A percentile compares a stretch with the other conserved stretches of the same genome.
phyloP scores from a whole-genome alignment of 2,888 invertebrate species.

The Julus scanicus region DNA sequence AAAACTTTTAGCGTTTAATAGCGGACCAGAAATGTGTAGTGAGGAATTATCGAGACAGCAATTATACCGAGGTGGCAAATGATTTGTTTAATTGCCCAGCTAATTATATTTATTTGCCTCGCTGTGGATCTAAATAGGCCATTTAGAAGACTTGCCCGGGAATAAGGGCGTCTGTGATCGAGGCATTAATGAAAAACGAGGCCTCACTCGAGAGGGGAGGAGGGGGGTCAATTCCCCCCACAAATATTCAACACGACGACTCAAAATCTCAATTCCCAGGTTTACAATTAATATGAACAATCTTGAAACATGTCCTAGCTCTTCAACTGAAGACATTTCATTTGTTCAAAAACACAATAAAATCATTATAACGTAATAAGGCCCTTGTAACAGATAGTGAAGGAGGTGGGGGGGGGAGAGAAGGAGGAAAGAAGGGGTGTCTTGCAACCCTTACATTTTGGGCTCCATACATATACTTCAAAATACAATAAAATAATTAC shows the following conservation, averaged over 20 bases:
- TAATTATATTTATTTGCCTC: conserved; percentile 39
- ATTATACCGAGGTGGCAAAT: conserved; percentile 10
- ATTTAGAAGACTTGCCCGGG: not conserved
- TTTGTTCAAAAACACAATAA: too few relatives aligned
- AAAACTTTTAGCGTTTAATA: not conserved
- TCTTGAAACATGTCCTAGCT: too few relatives aligned
- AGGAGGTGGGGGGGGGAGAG: too few relatives aligned
- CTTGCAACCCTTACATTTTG: too few relatives aligned
- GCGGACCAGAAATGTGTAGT: not conserved
- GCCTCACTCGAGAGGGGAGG: not conserved
- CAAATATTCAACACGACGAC: not conserved
- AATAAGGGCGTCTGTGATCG: not conserved
- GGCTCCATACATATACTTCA: too few relatives aligned
- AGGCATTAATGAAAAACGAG: conserved; percentile 12
- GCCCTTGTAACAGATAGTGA: too few relatives aligned
- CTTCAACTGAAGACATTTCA: not conserved
- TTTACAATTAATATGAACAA: not conserved
- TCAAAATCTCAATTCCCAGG: not conserved
- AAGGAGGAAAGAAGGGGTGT: too few relatives aligned
- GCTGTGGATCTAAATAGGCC: not conserved
- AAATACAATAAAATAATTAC: too few relatives aligned
- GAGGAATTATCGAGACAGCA: conserved; percentile 2
- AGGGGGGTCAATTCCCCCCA: not conserved
- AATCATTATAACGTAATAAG: too few relatives aligned
- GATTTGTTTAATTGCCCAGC: conserved; percentile 19